Conservation (phyloP, 2,113 vertebrate genomes). For the Mixornis gularis region DNA sequence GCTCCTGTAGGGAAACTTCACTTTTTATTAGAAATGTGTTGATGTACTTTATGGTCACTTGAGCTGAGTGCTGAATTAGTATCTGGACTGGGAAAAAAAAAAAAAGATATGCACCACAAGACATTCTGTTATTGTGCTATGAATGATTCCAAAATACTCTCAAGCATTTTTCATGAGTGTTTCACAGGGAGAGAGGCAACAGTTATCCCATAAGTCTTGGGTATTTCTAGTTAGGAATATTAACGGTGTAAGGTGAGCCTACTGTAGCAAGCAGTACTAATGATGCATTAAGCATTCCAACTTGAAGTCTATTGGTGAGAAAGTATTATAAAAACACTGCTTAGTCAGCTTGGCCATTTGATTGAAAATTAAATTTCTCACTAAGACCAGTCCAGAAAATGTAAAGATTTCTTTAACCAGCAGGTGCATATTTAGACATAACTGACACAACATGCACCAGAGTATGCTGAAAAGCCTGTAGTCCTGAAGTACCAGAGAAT, state of each 20-base stretch:
- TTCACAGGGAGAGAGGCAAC: background rate
- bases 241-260: background rate
- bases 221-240: background rate
- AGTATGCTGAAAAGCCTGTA: background rate
- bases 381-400: background rate
- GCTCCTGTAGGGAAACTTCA: slow-evolving; percentile 1
- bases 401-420: background rate
- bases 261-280: background rate
- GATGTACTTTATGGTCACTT: slow-evolving; percentile 30
- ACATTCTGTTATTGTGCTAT: background rate
- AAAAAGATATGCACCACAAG: background rate
- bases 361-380: background rate
- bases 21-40: slow-evolving; percentile 50
- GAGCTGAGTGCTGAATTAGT: slow-evolving; percentile 18
- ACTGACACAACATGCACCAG: background rate
- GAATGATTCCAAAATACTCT: background rate
- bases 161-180: background rate
- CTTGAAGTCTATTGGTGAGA: background rate
- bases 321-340: background rate
- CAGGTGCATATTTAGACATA: background rate
- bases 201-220: background rate
- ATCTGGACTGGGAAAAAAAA: background rate
- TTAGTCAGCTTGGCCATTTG: background rate
- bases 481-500: background rate
- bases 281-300: background rate